These are phyloP conservation scores for Calliphora vicina DNA, from an alignment of 1,140 invertebrate genomes.

Conservation along the genomic window DNA sequence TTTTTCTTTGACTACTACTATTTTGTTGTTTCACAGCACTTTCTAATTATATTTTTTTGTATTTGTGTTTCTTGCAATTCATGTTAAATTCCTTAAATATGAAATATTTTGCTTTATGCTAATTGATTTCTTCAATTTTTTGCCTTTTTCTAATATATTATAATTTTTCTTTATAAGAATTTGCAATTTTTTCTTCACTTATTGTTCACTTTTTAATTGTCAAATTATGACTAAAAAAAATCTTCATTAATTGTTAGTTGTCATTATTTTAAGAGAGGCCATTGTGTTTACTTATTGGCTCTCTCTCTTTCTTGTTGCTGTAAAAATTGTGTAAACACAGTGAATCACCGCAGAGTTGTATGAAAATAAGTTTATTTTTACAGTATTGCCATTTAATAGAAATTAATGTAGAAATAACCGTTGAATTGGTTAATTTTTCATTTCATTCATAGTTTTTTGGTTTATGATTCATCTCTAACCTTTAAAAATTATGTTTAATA, in stretches of 20 bases:
- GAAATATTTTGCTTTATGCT: not conserved
- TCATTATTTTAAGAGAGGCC: not conserved
- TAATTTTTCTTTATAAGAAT: not conserved
- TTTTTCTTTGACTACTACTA: constrained; percentile 9
- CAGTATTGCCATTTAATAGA: not conserved
- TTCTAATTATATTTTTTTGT: not conserved
- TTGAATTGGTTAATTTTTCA: too few relatives aligned
- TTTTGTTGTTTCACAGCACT: not conserved
- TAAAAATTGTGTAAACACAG: not conserved
- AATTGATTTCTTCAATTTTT: too few relatives aligned
- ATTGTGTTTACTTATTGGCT: not conserved
- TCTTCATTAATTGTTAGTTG: not conserved
- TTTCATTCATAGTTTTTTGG: too few relatives aligned
- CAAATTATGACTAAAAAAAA: not conserved
- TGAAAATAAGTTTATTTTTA: not conserved
- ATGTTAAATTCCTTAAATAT: not conserved
- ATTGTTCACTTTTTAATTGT: constrained; percentile 16
- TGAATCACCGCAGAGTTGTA: not conserved
- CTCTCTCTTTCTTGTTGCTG: not conserved
- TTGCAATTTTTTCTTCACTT: constrained; percentile 1
- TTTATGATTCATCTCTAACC: too few relatives aligned
- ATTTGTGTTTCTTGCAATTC: not conserved
- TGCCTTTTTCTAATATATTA: not conserved
- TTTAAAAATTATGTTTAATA: too few relatives aligned
- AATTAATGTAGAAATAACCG: not conserved